Evolutionary conservation across 2,113 vertebrate species (phyloP).

Genomic region (Chelonoidis abingdonii): DNA sequence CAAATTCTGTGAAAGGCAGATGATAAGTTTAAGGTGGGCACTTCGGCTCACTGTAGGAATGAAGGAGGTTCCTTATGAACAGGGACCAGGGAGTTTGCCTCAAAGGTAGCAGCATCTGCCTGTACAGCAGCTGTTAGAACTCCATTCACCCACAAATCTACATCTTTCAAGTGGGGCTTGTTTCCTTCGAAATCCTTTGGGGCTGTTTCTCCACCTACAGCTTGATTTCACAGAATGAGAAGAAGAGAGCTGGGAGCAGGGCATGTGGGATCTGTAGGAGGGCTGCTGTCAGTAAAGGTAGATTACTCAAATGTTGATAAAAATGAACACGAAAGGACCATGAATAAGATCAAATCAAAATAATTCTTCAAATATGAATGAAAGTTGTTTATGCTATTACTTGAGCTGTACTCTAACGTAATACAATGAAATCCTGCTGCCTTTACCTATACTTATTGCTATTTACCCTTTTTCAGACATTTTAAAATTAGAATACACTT

Average conservation of each 20-base stretch:
- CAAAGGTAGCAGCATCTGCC: neutral
- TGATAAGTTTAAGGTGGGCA: neutral
- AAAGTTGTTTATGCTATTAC: accelerated
- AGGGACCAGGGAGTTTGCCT: neutral
- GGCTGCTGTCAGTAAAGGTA: neutral
- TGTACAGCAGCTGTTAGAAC: neutral
- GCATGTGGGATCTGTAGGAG: neutral
- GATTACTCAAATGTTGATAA: neutral
- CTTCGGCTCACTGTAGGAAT: neutral
- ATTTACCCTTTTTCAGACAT: accelerated
- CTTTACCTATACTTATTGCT: neutral
- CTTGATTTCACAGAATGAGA: neutral
- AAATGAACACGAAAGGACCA: neutral
- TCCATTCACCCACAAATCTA: neutral
- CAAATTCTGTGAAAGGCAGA: neutral
- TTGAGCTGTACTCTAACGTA: neutral
- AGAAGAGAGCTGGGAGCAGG: neutral
- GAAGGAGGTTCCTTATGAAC: neutral
- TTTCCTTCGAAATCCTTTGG: neutral
- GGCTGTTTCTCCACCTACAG: neutral
- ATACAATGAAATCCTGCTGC: neutral
- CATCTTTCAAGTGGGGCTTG: neutral
- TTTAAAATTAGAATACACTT: neutral
- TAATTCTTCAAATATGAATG: neutral
- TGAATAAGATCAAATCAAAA: neutral